Conservation (phyloP, 2,888 invertebrate species). For the Branchipolynoe longqiensis region DNA sequence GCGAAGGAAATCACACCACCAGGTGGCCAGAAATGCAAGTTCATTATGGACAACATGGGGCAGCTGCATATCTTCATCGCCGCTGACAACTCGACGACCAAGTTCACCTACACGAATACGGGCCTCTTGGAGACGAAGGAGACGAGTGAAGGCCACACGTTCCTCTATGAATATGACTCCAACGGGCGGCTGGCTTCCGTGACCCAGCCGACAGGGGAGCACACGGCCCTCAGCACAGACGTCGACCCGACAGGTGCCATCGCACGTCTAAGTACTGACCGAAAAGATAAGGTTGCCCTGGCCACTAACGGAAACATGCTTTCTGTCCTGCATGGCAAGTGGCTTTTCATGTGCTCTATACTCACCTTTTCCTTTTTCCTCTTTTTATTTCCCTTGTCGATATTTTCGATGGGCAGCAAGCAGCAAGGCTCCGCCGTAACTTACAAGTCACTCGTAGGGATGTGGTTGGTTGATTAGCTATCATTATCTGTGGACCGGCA, state of each 20-base stretch:
- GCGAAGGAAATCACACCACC: conserved; percentile 89
- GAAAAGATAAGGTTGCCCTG: conserved; percentile 79
- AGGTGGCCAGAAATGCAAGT: conserved; percentile 76
- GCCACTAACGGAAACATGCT: conserved; percentile 81
- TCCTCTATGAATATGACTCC: conserved; percentile 93
- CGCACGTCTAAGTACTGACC: conserved; percentile 80
- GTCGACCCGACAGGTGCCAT: conserved; percentile 74
- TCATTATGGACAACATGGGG: conserved; percentile 95
- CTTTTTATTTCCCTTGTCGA: conserved; percentile 54
- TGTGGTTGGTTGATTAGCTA: conserved; percentile 45
- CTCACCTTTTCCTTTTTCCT: conserved; percentile 50
- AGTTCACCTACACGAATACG: conserved; percentile 94
- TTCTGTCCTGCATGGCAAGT: conserved; percentile 81
- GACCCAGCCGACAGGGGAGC: conserved; percentile 95
- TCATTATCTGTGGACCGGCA: too few relatives aligned
- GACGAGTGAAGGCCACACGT: conserved; percentile 81
- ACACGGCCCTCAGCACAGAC: conserved; percentile 85
- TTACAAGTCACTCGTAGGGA: conserved; percentile 28
- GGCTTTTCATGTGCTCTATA: conserved; percentile 56
- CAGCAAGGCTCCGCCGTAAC: conserved; percentile 38
- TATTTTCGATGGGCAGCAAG: too few relatives aligned
- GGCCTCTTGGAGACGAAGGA: conserved; percentile 87
- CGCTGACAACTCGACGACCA: conserved; percentile 95
- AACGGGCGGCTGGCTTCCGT: conserved; percentile 92
- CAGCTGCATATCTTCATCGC: conserved; percentile 93